Evolutionary conservation across 1,140 invertebrate genomes (phyloP).

Genomic region (Hylaeus anthracinus): DNA sequence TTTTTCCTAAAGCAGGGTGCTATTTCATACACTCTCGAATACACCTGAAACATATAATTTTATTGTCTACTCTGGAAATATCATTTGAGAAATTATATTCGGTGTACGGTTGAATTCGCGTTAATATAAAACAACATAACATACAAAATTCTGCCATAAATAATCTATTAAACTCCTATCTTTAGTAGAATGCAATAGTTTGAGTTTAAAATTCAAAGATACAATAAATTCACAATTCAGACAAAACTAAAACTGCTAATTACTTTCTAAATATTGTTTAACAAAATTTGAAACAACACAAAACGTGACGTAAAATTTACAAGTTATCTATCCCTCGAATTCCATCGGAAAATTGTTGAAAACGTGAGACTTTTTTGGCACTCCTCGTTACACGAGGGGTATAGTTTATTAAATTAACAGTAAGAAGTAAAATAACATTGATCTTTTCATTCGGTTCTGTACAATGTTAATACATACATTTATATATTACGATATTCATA

Average conservation of each 20-base stretch:
- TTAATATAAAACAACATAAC: neutral
- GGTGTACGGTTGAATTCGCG: no score
- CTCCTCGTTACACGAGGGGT: constrained; percentile 80
- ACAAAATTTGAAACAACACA: constrained; percentile 3
- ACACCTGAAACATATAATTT: no score
- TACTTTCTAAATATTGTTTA: neutral
- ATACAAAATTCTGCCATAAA: neutral
- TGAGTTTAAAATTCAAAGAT: neutral
- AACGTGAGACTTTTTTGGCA: constrained; percentile 52
- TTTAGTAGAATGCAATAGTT: neutral
- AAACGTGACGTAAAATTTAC: no score
- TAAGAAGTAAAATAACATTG: constrained; percentile 72
- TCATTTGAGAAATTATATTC: no score
- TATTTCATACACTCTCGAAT: no score
- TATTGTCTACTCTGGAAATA: no score
- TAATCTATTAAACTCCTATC: neutral
- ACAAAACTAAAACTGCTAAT: neutral
- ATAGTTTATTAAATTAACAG: constrained; percentile 88
- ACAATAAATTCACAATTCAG: neutral
- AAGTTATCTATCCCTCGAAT: neutral
- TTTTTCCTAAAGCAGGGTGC: no score
- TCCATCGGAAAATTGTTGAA: constrained; percentile 6
- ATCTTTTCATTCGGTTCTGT: constrained; percentile 65
- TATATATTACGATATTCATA: constrained; percentile 25
- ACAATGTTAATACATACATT: constrained; percentile 58